phyloP scores from a whole-genome alignment of 2,888 invertebrate genomes.

The Meganola albula region DNA sequence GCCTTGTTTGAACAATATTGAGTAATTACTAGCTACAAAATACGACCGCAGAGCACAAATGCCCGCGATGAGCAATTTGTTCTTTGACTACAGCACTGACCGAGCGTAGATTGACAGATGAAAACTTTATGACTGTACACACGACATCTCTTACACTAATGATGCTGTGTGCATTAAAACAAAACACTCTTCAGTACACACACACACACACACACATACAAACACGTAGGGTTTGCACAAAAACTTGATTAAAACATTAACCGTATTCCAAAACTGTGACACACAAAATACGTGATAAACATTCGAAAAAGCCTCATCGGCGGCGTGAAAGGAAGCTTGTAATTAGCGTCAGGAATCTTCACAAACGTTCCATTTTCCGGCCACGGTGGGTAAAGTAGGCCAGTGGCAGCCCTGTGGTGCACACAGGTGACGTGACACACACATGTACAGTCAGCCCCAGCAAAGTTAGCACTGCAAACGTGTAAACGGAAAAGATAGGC shows the following conservation, averaged over 20 bases:
- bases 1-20: too few relatives aligned
- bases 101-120: conserved; percentile 58
- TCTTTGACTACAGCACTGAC: conserved; percentile 27
- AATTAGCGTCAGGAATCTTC: conserved; percentile 32
- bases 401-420: conserved; percentile 36
- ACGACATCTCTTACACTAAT: conserved; percentile 47
- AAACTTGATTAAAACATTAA: conserved; percentile 27
- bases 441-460: conserved; percentile 24
- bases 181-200: conserved; percentile 22
- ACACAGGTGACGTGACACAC: conserved; percentile 12
- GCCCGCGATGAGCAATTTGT: not conserved
- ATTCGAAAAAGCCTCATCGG: conserved; percentile 28
- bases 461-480: conserved; percentile 60
- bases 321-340: conserved; percentile 31
- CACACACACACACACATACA: conserved; percentile 17
- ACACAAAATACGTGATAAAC: conserved; percentile 31
- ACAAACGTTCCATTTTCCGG: conserved; percentile 27
- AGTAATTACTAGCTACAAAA: too few relatives aligned
- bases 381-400: conserved; percentile 27
- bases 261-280: conserved; percentile 23
- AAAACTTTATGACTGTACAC: conserved; percentile 54
- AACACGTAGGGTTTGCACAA: conserved; percentile 23
- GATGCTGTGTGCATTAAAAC: conserved; percentile 44
- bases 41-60: conserved; percentile 4
- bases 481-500: conserved; percentile 70